Evolutionary conservation across 2,113 vertebrate species (phyloP), one percentile per base, ranked within the genome.

Genomic region (Conger conger): DNA sequence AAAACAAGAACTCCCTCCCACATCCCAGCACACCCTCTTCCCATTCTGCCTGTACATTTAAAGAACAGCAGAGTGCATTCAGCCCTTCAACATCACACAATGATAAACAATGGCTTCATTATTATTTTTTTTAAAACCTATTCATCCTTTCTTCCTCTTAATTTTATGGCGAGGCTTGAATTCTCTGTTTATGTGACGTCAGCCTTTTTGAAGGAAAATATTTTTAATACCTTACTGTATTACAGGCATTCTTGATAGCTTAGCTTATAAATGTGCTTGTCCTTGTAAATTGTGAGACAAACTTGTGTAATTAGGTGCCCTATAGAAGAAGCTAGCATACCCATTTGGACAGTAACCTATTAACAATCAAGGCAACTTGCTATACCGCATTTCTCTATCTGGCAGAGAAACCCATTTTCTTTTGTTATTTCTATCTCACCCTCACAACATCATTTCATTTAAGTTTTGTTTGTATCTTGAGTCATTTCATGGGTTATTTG

Each of bases 401-500:
- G 23, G 7, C 68, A 76, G n/a, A 27, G 80, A 20, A 81, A 45
- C 37, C 68, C 37, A 79, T 40, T 3, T 86, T 38, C 40, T n/a
- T 54, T 76, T 84, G 40, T 40, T 79, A 77, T 79, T 86, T 83
- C 73, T 40, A 13, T 60, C 54, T 82, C 37, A 81, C 54, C 35
- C 36, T 73, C 84, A 2, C 79, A 18, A 27, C 50, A 81, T 89
- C 33, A 37, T 33, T 84, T 54, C 6, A 57, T 37, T 79, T 40
- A 27, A 76, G 42, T 87, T 73, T 76, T 76, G 81, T 86, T 85
- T 82, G 15, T 89, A 88, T 54, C n/a, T 17, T 17, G 87, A 30
- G 40, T 92, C 93, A 89, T 87, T 85, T 88, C 83, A 68, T 91
- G 30, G 60, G 73, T 81, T 76, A 92, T 94, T 93, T 92, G 92